A percentile compares a stretch with the other conserved stretches of the same genome.
Conservation (phyloP, 2,888 invertebrate species). For the Criorhina ranunculi region DNA sequence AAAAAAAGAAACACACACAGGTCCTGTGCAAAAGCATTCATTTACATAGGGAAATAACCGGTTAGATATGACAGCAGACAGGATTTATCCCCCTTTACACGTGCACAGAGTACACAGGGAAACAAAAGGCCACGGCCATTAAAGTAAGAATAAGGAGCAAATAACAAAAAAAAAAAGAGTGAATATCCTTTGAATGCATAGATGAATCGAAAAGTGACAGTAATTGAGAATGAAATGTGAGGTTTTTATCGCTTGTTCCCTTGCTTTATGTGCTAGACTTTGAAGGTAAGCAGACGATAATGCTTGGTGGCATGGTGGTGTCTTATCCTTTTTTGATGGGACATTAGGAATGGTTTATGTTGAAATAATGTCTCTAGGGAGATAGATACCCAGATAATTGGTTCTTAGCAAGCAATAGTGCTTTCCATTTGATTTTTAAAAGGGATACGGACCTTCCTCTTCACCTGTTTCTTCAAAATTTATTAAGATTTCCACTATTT, state of each 20-base stretch:
- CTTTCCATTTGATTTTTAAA: too few relatives aligned
- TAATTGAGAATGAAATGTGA: constrained; percentile 69
- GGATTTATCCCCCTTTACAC: constrained; percentile 45
- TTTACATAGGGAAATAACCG: constrained; percentile 61
- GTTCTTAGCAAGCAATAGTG: background rate
- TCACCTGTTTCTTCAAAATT: too few relatives aligned
- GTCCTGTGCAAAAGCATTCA: constrained; percentile 38
- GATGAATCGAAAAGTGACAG: constrained; percentile 49
- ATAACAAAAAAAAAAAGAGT: constrained; percentile 2
- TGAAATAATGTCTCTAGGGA: background rate
- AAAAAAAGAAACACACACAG: constrained; percentile 21
- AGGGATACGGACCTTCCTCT: too few relatives aligned
- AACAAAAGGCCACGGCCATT: constrained; percentile 55
- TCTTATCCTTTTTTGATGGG: constrained; percentile 26
- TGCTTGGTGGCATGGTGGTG: constrained; percentile 28
- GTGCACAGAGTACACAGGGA: constrained; percentile 35
- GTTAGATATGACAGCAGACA: constrained; percentile 34
- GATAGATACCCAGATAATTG: constrained; percentile 27
- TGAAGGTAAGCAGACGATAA: background rate
- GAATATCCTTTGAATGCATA: constrained; percentile 45
- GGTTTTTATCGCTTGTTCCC: constrained; percentile 31
- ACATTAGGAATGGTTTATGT: constrained; percentile 16
- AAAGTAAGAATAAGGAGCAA: constrained; percentile 28
- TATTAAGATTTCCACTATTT: too few relatives aligned
- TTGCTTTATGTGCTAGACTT: constrained; percentile 2